Base-by-base conservation (phyloP, 2,888 invertebrate species). In the Ornithoptera priamus region DNA sequence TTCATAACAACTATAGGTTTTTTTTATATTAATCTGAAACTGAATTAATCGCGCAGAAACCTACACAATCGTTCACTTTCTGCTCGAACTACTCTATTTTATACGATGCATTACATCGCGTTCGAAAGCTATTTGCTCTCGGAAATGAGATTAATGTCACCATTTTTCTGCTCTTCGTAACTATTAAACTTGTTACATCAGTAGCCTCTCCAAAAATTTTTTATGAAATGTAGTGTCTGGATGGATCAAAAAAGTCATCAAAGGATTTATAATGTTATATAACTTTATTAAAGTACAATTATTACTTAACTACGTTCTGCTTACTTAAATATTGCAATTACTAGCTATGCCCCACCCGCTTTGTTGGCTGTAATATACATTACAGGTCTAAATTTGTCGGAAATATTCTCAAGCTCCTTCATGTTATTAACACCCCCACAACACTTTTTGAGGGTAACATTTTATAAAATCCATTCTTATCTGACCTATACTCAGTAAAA, bases 81-180 rank as follows among this genome's bases (percentile, higher is more conserved):
- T 67, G 70, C 67, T 67, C 61, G 60, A 67, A 68, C 67, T 71
- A 67, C 61, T 67, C 36, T 65, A 67, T 71, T 71, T 71, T 71
- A 62, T 68, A 71, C 70, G 64, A 71, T 65, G 70, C 70, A 71
- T 71, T 71, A 71, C 67, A 67, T 65, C 61, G 70, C 70, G 70
- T 71, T 71, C 65, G 64, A 71, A 71, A 71, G 70, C 70, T 67
- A 71, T 71, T 71, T 71, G 70, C 70, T 71, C 67, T 61, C 70
- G 67, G 70, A 71, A 71, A 71, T 67, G 70, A 71, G 70, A 71
- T 67, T 64, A 71, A 71, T 71, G 70, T 71, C 70, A 64, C 70
- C 67, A 71, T 71, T 71, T 71, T 71, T 71, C 70, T 71, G 56
- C 62, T 61, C 61, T 61, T 71, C 70, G 70, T 71, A 67, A 67